Evolutionary conservation across 1,140 invertebrate genomes (phyloP).

Genomic region (Nymphalis io): DNA sequence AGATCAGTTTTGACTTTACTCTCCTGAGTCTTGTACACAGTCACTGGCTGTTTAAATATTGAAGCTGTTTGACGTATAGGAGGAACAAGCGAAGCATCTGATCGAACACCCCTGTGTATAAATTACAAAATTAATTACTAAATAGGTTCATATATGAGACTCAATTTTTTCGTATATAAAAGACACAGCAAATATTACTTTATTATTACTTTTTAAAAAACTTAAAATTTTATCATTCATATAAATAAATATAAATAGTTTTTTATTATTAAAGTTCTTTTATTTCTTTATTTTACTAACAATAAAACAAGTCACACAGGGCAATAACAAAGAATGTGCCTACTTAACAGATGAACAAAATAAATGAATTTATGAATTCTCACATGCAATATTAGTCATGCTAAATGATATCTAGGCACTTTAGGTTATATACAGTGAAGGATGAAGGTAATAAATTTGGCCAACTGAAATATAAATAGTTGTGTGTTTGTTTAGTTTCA

Average conservation of each 20-base stretch:
- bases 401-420: slow-evolving; percentile 35
- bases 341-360: slow-evolving; percentile 4
- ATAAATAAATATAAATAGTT: not conserved
- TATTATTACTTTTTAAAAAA: not conserved
- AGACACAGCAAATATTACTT: not conserved
- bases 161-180: not conserved
- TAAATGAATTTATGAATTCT: slow-evolving; percentile 7
- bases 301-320: slow-evolving; percentile 11
- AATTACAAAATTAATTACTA: not conserved
- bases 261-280: too few species aligned
- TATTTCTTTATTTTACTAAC: not conserved
- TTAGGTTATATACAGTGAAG: slow-evolving; percentile 32
- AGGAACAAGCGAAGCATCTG: slow-evolving; percentile 94
- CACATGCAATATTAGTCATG: slow-evolving; percentile 48
- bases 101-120: slow-evolving; percentile 86
- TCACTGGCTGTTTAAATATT: slow-evolving; percentile 99
- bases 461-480: not conserved
- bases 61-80: slow-evolving; percentile 98
- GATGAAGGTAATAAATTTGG: not conserved
- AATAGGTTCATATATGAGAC: slow-evolving; percentile 1
- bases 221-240: not conserved
- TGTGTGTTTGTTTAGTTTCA: not conserved
- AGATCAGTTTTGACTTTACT: slow-evolving; percentile 93
- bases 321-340: slow-evolving; percentile 7
- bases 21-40: slow-evolving; percentile 94